A percentile compares a stretch with the other conserved stretches of the same genome.
Conservation (phyloP, 2,113 vertebrate species). For the Brienomyrus longianalis region DNA sequence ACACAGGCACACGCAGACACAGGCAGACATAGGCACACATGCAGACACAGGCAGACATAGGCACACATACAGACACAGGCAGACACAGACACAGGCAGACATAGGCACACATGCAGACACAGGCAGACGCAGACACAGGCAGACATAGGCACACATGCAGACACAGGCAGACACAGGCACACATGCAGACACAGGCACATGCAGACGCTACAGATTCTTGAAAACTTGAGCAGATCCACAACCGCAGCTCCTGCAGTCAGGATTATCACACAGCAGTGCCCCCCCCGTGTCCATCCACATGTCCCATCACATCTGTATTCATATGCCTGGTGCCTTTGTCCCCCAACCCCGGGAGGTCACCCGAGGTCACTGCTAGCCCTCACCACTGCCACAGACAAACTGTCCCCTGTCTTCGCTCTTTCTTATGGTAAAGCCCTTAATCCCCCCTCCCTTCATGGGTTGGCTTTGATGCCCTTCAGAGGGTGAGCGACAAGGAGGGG, state of each 20-base stretch:
- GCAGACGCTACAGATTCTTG: background rate
- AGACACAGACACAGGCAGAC: background rate
- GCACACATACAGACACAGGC: slow-evolving; percentile 21
- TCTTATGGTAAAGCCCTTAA: slow-evolving; percentile 21
- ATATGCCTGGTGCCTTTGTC: slow-evolving; percentile 15
- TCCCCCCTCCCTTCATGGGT: background rate
- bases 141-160: background rate
- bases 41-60: background rate
- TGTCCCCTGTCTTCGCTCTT: background rate
- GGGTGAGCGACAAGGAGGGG: background rate
- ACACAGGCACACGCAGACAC: background rate
- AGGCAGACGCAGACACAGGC: background rate
- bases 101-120: too few relatives aligned
- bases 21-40: background rate
- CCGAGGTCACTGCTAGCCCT: background rate
- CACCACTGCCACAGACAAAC: background rate
- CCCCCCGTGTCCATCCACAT: background rate
- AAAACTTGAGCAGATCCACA: background rate
- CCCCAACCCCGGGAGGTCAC: background rate
- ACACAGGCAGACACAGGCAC: background rate
- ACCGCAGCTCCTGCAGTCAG: background rate
- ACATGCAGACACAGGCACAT: background rate
- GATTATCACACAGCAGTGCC: background rate
- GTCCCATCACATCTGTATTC: slow-evolving; percentile 24
- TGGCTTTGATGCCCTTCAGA: background rate